A percentile compares a stretch with the other conserved stretches of the same genome.
These are phyloP conservation scores for Eira barbara DNA, from an alignment of 2,113 vertebrate species.

Conservation along the genomic window DNA sequence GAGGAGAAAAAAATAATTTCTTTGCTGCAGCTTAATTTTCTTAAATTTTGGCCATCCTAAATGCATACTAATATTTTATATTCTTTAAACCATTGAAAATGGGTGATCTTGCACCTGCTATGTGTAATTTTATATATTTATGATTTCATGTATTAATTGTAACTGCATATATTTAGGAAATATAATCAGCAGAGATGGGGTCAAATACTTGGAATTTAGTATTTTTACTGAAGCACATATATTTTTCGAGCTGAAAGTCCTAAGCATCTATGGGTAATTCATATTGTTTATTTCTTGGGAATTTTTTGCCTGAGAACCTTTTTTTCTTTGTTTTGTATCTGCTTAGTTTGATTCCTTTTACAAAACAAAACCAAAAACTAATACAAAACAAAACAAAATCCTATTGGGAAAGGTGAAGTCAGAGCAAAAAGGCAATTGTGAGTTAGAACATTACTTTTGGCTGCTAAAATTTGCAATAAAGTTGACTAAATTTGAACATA, in stretches of 20 bases:
- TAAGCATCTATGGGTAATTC: not conserved
- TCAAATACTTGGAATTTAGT: not conserved
- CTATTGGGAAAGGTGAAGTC: not conserved
- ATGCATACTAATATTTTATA: not conserved
- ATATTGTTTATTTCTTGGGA: conserved; percentile 32
- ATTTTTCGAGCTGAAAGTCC: not conserved
- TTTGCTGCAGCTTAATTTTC: not conserved
- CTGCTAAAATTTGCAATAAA: conserved; percentile 10
- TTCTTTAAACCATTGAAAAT: not conserved
- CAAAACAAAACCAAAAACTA: not conserved
- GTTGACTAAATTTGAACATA: not conserved
- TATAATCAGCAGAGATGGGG: not conserved
- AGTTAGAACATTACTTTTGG: not conserved
- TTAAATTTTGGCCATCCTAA: conserved; percentile 26
- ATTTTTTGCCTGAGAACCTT: not conserved
- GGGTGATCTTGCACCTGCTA: not conserved
- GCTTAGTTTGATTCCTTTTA: conserved; percentile 32
- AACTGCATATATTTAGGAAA: not conserved
- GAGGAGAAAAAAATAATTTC: conserved; percentile 46
- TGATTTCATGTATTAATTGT: conserved; percentile 1
- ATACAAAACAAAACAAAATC: not conserved
- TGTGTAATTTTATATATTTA: not conserved
- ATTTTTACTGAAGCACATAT: not conserved
- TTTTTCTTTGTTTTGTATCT: conserved; percentile 47
- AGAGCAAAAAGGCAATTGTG: not conserved